Base-by-base conservation (phyloP, 30 jellyfish, hydroid and myxozoan species). In the Chrysaora quinquecirrha region DNA sequence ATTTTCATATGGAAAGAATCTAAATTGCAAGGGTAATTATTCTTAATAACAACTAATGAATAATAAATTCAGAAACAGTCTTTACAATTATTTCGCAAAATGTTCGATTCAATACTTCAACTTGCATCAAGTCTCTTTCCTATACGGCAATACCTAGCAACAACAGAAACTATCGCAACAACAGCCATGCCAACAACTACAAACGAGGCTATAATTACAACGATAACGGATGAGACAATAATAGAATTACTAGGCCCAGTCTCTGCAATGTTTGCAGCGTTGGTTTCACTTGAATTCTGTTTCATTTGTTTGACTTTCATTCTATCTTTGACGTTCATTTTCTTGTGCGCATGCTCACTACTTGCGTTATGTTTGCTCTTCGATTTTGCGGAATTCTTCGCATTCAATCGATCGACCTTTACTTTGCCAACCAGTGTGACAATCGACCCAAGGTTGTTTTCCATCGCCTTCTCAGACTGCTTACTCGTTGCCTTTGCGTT, bases 161-260 rank as follows among this genome's bases (percentile, higher is more conserved):
- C 97, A 24, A 92, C 96, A 1, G 98, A 97, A 3, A 92, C 98
- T 35, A 92, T 82, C 32, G 98, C 98, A 49, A 92, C 96, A 35
- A 92, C 97, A 25, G 98, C 98, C 98, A 92, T 92, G 70, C 98
- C 98, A 29, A 92, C 97, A 12, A 92, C 97, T 27, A 92, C 98
- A 76, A 92, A 92, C 12, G 98, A 80, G 19, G 98, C 96, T 35
- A 92, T 75, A 24, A 92, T 76, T 1, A 92, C 98, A 19, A 87
- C 97, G 38, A 92, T 87, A 11, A 92, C 97, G 21, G 98, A 86
- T 14, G 98, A 92, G 22, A 87, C 98, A 30, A 87, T 92, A 24
- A 87, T 86, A 18, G 98, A 90, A 34, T 90, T 92, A 68, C 91
- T 87, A 22, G 98, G 96, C 64, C 97, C 98, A 19, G 88, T 74